A percentile compares a stretch with the other conserved stretches of the same genome.
Conservation (phyloP, 2,797 vertebrate genomes). For the Pseudocheirus occidentalis region DNA sequence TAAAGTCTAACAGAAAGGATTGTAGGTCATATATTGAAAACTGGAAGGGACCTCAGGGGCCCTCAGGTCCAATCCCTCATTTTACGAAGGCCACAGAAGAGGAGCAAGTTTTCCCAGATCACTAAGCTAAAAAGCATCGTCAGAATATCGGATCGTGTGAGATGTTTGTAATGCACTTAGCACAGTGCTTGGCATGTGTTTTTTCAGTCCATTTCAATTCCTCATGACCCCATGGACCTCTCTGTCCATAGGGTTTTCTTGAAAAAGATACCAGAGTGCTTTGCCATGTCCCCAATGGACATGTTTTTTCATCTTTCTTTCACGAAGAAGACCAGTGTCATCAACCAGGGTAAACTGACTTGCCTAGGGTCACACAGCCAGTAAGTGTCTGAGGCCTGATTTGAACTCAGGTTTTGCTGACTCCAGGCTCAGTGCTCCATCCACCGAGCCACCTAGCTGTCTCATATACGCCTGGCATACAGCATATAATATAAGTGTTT, state of each 20-base stretch:
- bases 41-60: background rate
- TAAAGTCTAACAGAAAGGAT: conserved; percentile 67
- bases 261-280: background rate
- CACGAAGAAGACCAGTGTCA: background rate
- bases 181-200: background rate
- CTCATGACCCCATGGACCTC: background rate
- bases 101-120: background rate
- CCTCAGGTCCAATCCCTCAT: background rate
- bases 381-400: background rate
- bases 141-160: background rate
- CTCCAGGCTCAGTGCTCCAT: background rate
- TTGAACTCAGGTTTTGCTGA: background rate
- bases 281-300: background rate
- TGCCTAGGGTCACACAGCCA: background rate
- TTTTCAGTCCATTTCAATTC: background rate
- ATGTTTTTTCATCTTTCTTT: background rate
- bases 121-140: background rate
- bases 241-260: background rate
- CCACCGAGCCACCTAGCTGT: background rate
- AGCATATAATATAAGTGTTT: background rate
- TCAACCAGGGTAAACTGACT: background rate
- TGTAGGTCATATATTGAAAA: background rate
- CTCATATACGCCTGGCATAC: background rate
- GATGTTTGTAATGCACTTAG: background rate
- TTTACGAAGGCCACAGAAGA: background rate